Evolutionary conservation across 2,113 vertebrate species (phyloP).

Genomic region (Uria lomvia): DNA sequence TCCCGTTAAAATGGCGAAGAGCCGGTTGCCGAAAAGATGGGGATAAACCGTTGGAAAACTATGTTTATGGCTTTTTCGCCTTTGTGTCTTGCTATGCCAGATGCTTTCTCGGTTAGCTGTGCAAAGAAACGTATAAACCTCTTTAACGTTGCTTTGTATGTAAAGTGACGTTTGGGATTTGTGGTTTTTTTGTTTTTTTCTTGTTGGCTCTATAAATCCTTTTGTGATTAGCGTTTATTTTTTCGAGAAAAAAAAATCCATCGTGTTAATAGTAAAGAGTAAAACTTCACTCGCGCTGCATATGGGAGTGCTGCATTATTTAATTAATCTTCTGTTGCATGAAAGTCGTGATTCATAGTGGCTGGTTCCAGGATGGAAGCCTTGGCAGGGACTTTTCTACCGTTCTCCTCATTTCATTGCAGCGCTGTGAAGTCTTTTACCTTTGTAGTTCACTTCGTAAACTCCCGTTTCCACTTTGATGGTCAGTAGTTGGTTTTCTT

Average conservation of each 20-base stretch:
- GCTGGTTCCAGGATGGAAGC: neutral
- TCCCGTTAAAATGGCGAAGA: neutral
- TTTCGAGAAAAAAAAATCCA: neutral
- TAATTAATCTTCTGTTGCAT: neutral
- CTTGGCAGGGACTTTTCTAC: neutral
- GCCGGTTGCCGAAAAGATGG: neutral
- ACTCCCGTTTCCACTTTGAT: neutral
- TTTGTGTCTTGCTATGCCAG: neutral
- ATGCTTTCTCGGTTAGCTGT: neutral
- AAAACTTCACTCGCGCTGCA: fast-evolving
- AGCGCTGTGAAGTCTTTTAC: neutral
- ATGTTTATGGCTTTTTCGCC: fast-evolving
- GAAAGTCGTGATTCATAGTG: neutral
- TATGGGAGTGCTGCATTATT: neutral
- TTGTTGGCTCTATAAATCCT: neutral
- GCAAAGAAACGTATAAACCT: neutral
- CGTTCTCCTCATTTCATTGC: fast-evolving
- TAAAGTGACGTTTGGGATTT: neutral
- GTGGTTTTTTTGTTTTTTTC: neutral
- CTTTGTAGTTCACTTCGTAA: neutral
- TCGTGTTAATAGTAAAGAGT: neutral
- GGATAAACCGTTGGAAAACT: neutral
- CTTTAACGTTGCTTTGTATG: neutral
- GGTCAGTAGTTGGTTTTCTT: neutral
- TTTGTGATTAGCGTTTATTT: neutral